Conservation (phyloP, 2,888 invertebrate species). For the Blomia tropicalis region DNA sequence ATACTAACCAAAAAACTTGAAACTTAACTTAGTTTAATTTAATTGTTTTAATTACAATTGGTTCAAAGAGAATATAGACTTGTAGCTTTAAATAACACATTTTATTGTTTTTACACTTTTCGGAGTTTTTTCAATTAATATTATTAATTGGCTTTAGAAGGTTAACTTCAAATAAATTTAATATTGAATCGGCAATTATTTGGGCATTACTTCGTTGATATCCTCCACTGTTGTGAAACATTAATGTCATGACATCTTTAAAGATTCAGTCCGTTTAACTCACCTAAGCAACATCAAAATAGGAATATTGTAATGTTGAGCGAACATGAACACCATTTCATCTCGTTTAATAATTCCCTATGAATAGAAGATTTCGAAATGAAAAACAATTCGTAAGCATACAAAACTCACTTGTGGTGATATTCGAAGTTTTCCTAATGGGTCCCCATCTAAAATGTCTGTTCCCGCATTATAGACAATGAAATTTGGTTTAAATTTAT, state of each 20-base stretch:
- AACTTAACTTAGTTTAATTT: too few relatives aligned
- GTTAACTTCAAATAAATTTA: conserved; percentile 48
- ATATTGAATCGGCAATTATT: conserved; percentile 67
- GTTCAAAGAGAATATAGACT: too few relatives aligned
- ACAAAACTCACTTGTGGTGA: conserved; percentile 47
- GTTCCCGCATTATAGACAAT: conserved; percentile 87
- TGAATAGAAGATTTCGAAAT: conserved; percentile 27
- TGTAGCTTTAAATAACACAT: too few relatives aligned
- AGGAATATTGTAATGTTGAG: conserved; percentile 48
- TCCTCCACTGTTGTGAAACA: conserved; percentile 40
- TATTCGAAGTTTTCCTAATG: conserved; percentile 54
- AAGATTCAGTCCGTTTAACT: conserved; percentile 33
- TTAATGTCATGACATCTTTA: conserved; percentile 34
- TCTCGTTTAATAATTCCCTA: conserved; percentile 72
- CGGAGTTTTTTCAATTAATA: neutral
- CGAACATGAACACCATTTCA: conserved; percentile 60
- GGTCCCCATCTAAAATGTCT: conserved; percentile 60
- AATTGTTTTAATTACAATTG: too few relatives aligned
- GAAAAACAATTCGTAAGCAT: conserved; percentile 29
- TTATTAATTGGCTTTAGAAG: conserved; percentile 33
- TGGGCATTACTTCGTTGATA: conserved; percentile 58
- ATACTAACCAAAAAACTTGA: too few relatives aligned
- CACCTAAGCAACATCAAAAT: conserved; percentile 52
- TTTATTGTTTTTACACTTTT: too few relatives aligned
- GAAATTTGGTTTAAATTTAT: conserved; percentile 58